phyloP scores from a whole-genome alignment of 2,797 vertebrate genomes.

The Channallabes apus region DNA sequence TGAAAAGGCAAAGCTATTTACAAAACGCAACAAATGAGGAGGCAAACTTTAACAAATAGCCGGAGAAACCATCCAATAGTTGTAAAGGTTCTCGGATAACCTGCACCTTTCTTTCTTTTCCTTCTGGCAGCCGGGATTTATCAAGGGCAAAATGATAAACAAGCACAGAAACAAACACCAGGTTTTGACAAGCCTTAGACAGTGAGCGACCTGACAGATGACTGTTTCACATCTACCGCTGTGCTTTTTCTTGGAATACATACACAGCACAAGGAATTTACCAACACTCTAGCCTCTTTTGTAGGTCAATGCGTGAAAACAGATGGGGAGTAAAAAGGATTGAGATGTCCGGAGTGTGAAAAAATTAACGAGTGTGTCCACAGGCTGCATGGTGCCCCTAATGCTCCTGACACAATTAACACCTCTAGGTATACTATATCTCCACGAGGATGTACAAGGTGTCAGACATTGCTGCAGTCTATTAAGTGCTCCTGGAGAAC shows the following conservation, averaged over 20 bases:
- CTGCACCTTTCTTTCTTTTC: background rate
- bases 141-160: background rate
- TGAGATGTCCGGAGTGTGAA: conserved; percentile 17
- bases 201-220: background rate
- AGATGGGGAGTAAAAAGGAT: background rate
- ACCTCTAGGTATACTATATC: background rate
- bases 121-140: background rate
- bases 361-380: conserved; percentile 35
- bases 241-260: conserved; percentile 1
- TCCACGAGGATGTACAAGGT: conserved; percentile 9
- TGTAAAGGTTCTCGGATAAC: background rate
- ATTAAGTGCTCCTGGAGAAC: conserved; percentile 30
- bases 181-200: conserved; percentile 8
- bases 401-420: conserved; percentile 16
- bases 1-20: background rate
- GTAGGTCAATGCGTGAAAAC: conserved; percentile 21
- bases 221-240: background rate
- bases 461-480: conserved; percentile 42
- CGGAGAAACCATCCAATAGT: background rate
- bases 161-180: conserved; percentile 1
- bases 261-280: background rate
- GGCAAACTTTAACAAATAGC: background rate
- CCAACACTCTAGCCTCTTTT: conserved; percentile 4
- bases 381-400: conserved; percentile 26
- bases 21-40: background rate